phyloP scores from a whole-genome alignment of 1,140 invertebrate genomes.

The Kradibia gibbosae region DNA sequence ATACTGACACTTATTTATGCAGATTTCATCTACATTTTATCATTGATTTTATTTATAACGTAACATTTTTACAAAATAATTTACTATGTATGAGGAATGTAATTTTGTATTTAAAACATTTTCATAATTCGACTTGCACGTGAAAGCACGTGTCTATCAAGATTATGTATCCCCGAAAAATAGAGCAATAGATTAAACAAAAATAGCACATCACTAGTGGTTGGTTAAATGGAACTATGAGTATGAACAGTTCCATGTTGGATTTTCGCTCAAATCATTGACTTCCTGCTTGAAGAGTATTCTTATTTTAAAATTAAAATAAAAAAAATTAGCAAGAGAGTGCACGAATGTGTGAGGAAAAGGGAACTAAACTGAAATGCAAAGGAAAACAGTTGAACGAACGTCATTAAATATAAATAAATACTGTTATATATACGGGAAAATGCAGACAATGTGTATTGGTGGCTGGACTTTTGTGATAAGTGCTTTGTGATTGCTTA shows the following conservation, averaged over 20 bases:
- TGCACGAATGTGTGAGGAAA: constrained; percentile 14
- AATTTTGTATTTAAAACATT: constrained; percentile 12
- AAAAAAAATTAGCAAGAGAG: not conserved
- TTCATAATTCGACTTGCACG: constrained; percentile 12
- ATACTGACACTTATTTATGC: not conserved
- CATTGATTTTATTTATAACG: constrained; percentile 12
- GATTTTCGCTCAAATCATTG: constrained; percentile 6
- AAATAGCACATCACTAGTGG: constrained; percentile 16
- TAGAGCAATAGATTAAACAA: not conserved
- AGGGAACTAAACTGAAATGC: not conserved
- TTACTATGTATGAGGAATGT: not conserved
- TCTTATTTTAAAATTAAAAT: too few species aligned
- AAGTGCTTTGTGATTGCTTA: constrained; percentile 52
- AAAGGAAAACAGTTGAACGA: not conserved
- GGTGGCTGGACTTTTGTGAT: constrained; percentile 69
- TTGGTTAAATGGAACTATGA: not conserved
- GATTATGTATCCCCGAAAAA: not conserved
- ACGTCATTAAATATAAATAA: constrained; percentile 10
- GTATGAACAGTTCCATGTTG: not conserved
- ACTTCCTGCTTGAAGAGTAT: not conserved
- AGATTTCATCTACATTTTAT: not conserved
- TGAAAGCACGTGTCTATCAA: not conserved
- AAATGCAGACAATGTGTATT: constrained; percentile 75
- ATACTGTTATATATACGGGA: constrained; percentile 55
- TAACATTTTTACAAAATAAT: constrained; percentile 15